A percentile compares a stretch with the other conserved stretches of the same genome.
phyloP scores from a whole-genome alignment of 92 coral and sea anemone species.

The Siderastrea siderea region DNA sequence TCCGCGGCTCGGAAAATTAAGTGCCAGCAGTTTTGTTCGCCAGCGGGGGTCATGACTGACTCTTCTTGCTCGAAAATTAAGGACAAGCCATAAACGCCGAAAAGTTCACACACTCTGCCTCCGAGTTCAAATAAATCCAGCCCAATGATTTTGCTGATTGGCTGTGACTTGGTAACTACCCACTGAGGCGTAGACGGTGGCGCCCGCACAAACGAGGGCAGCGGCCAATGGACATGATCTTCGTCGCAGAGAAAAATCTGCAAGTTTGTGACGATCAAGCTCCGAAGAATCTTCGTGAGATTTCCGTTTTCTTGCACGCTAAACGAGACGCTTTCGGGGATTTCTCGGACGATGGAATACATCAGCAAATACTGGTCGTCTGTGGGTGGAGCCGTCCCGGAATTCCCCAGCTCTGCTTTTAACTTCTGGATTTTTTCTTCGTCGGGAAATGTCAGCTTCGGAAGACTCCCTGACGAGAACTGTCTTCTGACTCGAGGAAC shows the following conservation, averaged over 20 bases:
- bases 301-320: conserved; percentile 71
- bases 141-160: conserved; percentile 84
- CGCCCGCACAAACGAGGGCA: conserved; percentile 93
- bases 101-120: conserved; percentile 65
- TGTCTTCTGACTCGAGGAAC: conserved; percentile 74
- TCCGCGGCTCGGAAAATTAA: conserved; percentile 86
- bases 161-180: conserved; percentile 94
- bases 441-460: conserved; percentile 79
- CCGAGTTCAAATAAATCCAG: conserved; percentile 89
- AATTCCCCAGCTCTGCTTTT: conserved; percentile 70
- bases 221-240: conserved; percentile 99
- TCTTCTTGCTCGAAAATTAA: conserved; percentile 85
- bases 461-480: conserved; percentile 57
- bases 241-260: conserved; percentile 93
- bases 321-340: conserved; percentile 66
- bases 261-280: conserved; percentile 89
- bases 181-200: conserved; percentile 98
- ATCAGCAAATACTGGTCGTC: conserved; percentile 81
- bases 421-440: conserved; percentile 77
- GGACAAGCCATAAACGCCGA: conserved; percentile 89
- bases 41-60: conserved; percentile 33
- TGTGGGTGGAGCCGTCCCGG: conserved; percentile 34
- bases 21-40: conserved; percentile 82
- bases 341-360: conserved; percentile 92
- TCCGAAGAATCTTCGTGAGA: conserved; percentile 89